Percentiles rank a stretch among this genome's conserved stretches.
Conservation (phyloP, 2,888 invertebrate species). For the Trimorus sp. region DNA sequence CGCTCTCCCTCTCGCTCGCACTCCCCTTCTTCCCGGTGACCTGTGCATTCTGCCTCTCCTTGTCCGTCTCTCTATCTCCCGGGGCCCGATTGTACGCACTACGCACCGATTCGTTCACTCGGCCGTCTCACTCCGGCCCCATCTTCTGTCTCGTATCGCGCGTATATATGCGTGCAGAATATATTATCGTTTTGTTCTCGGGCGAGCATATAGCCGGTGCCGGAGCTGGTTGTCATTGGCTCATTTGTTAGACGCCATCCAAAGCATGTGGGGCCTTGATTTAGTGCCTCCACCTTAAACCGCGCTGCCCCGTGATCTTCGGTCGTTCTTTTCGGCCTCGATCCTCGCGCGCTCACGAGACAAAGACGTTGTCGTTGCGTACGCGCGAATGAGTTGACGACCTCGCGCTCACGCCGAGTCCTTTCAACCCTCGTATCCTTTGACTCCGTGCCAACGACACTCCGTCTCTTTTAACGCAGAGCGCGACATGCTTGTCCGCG, state of each 20-base stretch:
- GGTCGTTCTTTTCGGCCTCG: conserved; percentile 65
- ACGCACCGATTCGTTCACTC: conserved; percentile 68
- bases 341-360: conserved; percentile 75
- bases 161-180: conserved; percentile 75
- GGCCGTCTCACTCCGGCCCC: conserved; percentile 31
- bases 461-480: conserved; percentile 50
- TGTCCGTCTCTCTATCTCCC: conserved; percentile 37
- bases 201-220: conserved; percentile 69
- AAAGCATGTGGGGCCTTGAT: conserved; percentile 82
- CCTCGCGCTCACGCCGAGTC: conserved; percentile 62
- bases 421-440: conserved; percentile 65
- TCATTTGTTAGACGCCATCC: conserved; percentile 82
- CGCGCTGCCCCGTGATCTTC: conserved; percentile 68
- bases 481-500: conserved; percentile 50
- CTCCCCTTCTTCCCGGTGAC: conserved; percentile 38
- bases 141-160: conserved; percentile 50
- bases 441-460: conserved; percentile 57
- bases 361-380: conserved; percentile 75
- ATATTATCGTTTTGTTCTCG: conserved; percentile 81
- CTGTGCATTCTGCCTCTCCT: conserved; percentile 41
- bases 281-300: conserved; percentile 80
- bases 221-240: conserved; percentile 81
- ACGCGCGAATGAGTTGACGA: conserved; percentile 76
- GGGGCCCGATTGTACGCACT: conserved; percentile 48
- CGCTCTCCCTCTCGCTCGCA: conserved; percentile 40